phyloP scores from a whole-genome alignment of 1,140 invertebrate species.

The Drosophila paulistorum region DNA sequence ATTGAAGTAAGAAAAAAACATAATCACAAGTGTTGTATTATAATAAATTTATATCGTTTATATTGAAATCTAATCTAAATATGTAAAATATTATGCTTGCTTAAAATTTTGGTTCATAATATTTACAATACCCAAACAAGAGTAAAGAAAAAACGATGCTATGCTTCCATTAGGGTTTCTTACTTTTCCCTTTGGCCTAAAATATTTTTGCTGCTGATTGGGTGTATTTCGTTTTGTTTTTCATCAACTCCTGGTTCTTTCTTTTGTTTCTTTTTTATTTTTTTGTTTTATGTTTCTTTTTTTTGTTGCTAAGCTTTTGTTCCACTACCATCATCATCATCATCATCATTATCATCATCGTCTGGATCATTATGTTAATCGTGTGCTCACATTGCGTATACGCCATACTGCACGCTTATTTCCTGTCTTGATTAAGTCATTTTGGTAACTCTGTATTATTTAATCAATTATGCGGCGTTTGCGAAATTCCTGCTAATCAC shows the following conservation, averaged over 20 bases:
- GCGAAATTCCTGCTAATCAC: slow-evolving; percentile 71
- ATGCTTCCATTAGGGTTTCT: slow-evolving; percentile 53
- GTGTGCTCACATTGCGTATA: slow-evolving; percentile 60
- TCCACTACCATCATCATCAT: slow-evolving; percentile 29
- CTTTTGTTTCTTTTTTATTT: slow-evolving; percentile 61
- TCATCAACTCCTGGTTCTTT: neutral
- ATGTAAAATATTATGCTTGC: too few species aligned
- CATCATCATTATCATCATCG: slow-evolving; percentile 15
- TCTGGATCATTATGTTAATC: slow-evolving; percentile 17
- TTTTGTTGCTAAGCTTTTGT: slow-evolving; percentile 23
- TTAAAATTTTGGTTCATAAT: neutral
- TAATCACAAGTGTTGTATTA: too few species aligned
- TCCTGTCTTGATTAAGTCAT: slow-evolving; percentile 68
- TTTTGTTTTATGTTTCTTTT: slow-evolving; percentile 25
- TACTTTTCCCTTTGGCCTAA: slow-evolving; percentile 34
- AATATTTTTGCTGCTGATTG: slow-evolving; percentile 71
- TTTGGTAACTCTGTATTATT: slow-evolving; percentile 29
- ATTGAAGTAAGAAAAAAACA: too few species aligned
- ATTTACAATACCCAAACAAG: slow-evolving; percentile 21
- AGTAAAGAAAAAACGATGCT: neutral
- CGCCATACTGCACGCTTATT: slow-evolving; percentile 58
- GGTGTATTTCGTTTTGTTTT: slow-evolving; percentile 27
- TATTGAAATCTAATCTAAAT: too few species aligned
- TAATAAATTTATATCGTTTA: too few species aligned
- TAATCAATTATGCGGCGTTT: slow-evolving; percentile 75